Evolutionary conservation across 2,888 invertebrate genomes (phyloP), one percentile per base, ranked within the genome.

Genomic region (Coenonympha glycerion): DNA sequence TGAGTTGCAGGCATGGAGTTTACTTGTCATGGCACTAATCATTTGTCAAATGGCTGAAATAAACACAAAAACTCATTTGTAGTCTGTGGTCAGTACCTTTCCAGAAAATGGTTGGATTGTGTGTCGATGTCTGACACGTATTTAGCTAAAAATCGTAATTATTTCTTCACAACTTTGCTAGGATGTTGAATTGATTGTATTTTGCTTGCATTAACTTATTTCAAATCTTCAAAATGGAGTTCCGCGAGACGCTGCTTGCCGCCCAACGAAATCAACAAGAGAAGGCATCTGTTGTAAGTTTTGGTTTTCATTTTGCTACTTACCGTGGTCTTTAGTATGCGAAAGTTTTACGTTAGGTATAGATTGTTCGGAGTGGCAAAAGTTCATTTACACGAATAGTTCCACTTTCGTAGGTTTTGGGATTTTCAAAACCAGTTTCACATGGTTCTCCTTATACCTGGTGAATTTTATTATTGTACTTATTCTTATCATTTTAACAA

Each of bases 221-320:
- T 28, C 40, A 44, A 24, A 53, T 30, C 28, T 16, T 37, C 52
- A 69, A 66, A 72, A 87, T 87, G 87, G 87, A 87, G 70, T 87
- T 87, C 60, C 82, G 86, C 6, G 86, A 87, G 62, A 87, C 87
- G 13, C 70, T 87, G 56, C 67, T 87, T 56, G 87, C 86, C 66
- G 87, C 87, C 53, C 87, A 87, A 67, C 71, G 83, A 66, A 87
- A 87, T 76, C 86, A 87, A 84, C 86, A 87, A 83, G 81, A 85
- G 72, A 85, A 87, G 70, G 83, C 87, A 76, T 84, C 85, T 79
- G 63, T 80, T 58, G 86, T 85, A 71, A 85, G 84, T 82, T 66
- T 66, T 57, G 49, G 60, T 62, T 40, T 53, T 58, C 58, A 33
- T 60, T 63, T 60, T 58, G 54, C 56, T 49, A 57, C 48, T 34